A percentile compares a stretch with the other conserved stretches of the same genome.
These are phyloP conservation scores for Rhinophrynus dorsalis DNA, from an alignment of 2,797 vertebrate genomes.

Conservation along the genomic window DNA sequence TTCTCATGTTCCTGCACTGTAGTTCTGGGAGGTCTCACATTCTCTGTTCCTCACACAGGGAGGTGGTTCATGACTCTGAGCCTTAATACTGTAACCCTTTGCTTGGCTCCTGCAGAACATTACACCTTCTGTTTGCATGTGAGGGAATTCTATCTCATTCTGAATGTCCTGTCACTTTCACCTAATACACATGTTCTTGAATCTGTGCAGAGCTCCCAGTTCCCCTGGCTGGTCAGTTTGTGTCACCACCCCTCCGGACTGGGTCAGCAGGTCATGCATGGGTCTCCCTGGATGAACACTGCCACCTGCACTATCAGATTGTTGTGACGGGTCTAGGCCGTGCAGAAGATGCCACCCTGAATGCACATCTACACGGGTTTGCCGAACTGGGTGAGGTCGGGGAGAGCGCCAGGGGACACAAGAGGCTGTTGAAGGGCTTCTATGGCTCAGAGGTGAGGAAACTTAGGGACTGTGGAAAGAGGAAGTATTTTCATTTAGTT, in stretches of 20 bases:
- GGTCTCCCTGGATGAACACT: conserved; percentile 88
- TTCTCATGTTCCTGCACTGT: neutral
- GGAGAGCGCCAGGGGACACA: conserved; percentile 74
- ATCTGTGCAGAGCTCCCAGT: conserved; percentile 74
- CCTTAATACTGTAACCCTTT: conserved; percentile 1
- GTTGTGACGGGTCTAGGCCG: conserved; percentile 84
- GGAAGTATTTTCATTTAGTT: neutral
- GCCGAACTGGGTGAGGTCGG: conserved; percentile 86
- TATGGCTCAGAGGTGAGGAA: conserved; percentile 86
- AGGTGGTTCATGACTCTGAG: neutral
- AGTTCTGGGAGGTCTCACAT: neutral
- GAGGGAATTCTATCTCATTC: neutral
- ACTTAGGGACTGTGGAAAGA: neutral
- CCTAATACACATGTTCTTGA: neutral
- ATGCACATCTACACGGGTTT: conserved; percentile 86
- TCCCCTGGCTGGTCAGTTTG: conserved; percentile 82
- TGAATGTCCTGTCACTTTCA: neutral
- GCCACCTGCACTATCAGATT: conserved; percentile 94
- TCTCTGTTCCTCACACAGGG: neutral
- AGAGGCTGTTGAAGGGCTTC: conserved; percentile 90
- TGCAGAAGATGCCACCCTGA: conserved; percentile 78
- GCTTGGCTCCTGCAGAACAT: neutral
- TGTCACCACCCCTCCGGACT: conserved; percentile 79
- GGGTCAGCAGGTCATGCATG: conserved; percentile 87
- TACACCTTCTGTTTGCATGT: conserved; percentile 7